Base-by-base conservation (phyloP, 2,888 invertebrate species). In the Lordiphosa fenestrarum region DNA sequence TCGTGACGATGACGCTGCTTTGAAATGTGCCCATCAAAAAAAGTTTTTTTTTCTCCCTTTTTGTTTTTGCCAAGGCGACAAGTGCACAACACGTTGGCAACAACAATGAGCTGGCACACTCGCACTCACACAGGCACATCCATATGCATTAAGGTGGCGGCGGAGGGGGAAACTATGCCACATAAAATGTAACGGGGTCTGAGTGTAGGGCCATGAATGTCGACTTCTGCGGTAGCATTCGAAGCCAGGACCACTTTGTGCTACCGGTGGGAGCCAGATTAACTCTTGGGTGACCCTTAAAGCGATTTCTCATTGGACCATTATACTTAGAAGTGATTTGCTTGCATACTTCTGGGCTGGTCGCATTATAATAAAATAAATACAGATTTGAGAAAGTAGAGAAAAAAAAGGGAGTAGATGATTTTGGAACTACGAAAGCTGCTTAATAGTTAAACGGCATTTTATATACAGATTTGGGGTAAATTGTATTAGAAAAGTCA, bases 1-100 rank as follows among this genome's bases (percentile, higher is more conserved):
- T 69, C 73, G 62, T 73, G 71, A 76, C 60, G 66, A 55, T 69
- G 30, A 30, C 30, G 67, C 58, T 52, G 23, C 44, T 51, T 54
- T 52, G 64, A 57, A 56, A 64, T 63, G 63, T 63, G 55, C 56
- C 21, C 25, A 21, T 19, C 39, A 42, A 12, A 39, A n/a, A 13
- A 15, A 35, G 23, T 19, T 37, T 19, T 41, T 21, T 39, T 7
- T 13, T 12, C n/a, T 1, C 9, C 6, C 2, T 9, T 19, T 35
- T 49, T 47, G 42, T 54, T 50, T 41, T 12, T 38, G 35, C 38
- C 41, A 37, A n/a, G 46, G 48, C 59, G 65, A 49, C 65, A 64
- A 64, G 54, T 52, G 59, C 65, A 65, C 54, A 59, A 50, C 65
- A 52, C 59, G 48, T 10, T 13, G 52, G 39, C 64, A 50, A 57